Base-by-base conservation (phyloP, 2,113 vertebrate species). In the Cyprinus carpio region DNA sequence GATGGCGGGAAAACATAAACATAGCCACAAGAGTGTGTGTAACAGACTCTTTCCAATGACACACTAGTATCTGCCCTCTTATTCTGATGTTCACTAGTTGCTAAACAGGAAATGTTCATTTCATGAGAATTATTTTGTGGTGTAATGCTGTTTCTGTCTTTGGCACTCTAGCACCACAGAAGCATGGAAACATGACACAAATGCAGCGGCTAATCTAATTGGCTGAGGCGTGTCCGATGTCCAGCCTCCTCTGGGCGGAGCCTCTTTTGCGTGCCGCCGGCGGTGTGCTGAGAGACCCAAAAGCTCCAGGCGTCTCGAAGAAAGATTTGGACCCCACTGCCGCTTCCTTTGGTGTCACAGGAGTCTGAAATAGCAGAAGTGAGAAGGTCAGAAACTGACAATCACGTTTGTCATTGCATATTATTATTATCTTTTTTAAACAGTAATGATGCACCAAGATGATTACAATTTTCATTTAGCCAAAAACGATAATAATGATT, bases 271-370 rank as follows among this genome's bases (percentile, higher is more conserved):
- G 90, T 0, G 88, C 62, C 3, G 89, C 72, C 0, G 93, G 84
- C 1, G 69, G 87, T 3, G 92, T 87, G 74, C 84, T 43, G 82
- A 89, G 75, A 40, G 27, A 92, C 81, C 88, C 94, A 9, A 95
- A 92, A 54, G 93, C 95, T 54, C 96, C 94, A 0, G 97, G 97
- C 0, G 97, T 99, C 92, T 97, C 97, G 94, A 99, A 99, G 94
- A 97, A 98, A 0, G 95, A 89, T 74, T 96, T 96, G 0, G 92
- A 92, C 34, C 89, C 89, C 11, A 92, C 87, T 4, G 67, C 89
- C 80, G 92, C 87, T 83, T 91, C 97, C 88, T 96, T 97, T 37
- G 96, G 96, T 75, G 96, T 97, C 20, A 92, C 89, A 4, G 96
- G 97, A 25, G 93, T 87, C 85, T 97, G 92, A 0, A 92, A 93